Evolutionary conservation across 2,113 vertebrate species (phyloP), one percentile per base, ranked within the genome.

Genomic region (Vulpes lagopus): DNA sequence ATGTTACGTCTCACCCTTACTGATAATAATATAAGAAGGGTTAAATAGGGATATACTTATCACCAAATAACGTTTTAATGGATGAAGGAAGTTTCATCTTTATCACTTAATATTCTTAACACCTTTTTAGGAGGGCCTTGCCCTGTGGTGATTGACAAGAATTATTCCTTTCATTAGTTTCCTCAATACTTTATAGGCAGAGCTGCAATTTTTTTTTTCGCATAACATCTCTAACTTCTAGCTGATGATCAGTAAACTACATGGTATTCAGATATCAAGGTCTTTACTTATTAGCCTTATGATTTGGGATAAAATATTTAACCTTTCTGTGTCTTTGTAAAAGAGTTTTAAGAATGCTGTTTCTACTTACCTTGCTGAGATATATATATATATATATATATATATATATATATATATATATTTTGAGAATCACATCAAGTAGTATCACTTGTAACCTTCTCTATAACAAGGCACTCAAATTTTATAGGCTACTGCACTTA

Each of bases 121-220:
- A 5, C 25, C 15, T 20, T 53, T 22, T 80, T 71, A 49, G 27
- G 3, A 84, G 53, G 23, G 38, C 11, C n/a, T 49, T 78, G 22
- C 35, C 27, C 32, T 73, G 11, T 19, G 94, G 19, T 67, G 32
- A 86, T 19, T 59, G 35, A 55, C 43, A 60, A 53, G 16, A 38
- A 91, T 71, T 71, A 76, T 55, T 74, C 16, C 78, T 59, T 93
- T 96, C 82, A 67, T 90, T 96, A 30, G 12, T 94, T 92, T 88
- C 15, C 59, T 91, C 80, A 64, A 43, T 65, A 73, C 3, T 64
- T 15, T 90, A 90, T 80, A 91, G n/a, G 22, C 25, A 91, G 32
- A 95, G 14, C 8, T 88, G 1, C 62, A 20, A 55, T 53, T 79
- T 15, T 84, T n/a, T 43, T n/a, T 69, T 22, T 74, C 23, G 6